These are phyloP conservation scores for Heterohyrax brucei DNA, from an alignment of 2,797 vertebrate genomes.

Conservation along the genomic window DNA sequence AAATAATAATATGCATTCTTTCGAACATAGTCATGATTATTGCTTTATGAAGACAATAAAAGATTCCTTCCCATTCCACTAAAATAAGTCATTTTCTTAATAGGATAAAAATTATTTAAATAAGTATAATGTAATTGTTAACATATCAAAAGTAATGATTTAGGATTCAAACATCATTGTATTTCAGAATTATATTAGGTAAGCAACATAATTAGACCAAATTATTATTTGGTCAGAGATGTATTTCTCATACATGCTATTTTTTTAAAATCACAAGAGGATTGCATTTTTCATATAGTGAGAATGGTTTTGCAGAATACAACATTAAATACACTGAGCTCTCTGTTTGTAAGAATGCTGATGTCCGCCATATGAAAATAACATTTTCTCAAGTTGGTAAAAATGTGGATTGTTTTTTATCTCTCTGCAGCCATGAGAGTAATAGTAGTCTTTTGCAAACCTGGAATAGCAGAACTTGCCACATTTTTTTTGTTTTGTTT, in stretches of 20 bases:
- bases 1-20: neutral
- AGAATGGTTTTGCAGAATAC: neutral
- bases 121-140: neutral
- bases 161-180: neutral
- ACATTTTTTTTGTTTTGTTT: slow-evolving; percentile 9
- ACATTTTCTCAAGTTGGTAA: neutral
- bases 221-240: slow-evolving; percentile 19
- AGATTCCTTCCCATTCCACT: neutral
- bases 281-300: neutral
- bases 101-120: slow-evolving; percentile 40
- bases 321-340: neutral
- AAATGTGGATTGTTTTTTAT: neutral
- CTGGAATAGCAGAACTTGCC: slow-evolving; percentile 5
- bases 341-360: neutral
- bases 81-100: slow-evolving; percentile 57
- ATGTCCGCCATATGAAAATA: neutral
- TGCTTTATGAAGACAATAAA: neutral
- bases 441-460: neutral
- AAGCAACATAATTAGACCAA: slow-evolving; percentile 44
- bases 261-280: slow-evolving; percentile 29
- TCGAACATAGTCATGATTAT: neutral
- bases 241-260: neutral
- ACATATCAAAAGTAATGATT: neutral
- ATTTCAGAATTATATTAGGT: slow-evolving; percentile 38
- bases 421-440: neutral